Conservation (phyloP, 2,113 vertebrate genomes). For the Ictidomys tridecemlineatus region DNA sequence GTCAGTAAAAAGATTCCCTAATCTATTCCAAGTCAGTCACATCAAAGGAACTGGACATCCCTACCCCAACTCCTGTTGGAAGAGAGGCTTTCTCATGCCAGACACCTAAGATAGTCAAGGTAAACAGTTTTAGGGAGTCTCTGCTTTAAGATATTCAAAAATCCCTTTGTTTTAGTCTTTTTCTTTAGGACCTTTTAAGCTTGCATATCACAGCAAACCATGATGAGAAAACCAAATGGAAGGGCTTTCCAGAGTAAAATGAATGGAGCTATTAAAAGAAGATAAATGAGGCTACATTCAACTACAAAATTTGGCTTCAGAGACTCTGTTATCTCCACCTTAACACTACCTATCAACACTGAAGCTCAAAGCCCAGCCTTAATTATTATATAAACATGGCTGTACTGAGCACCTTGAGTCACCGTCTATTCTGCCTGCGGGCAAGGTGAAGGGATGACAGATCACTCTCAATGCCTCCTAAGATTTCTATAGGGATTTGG, state of each 20-base stretch:
- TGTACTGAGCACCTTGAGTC: background rate
- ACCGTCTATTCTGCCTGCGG: slow-evolving; percentile 15
- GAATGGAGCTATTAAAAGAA: slow-evolving; percentile 69
- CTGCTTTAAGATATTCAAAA: background rate
- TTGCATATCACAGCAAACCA: slow-evolving; percentile 30
- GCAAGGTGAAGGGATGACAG: slow-evolving; percentile 18
- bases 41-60: background rate
- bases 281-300: slow-evolving; percentile 46
- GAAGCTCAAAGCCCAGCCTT: background rate
- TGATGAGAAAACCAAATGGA: slow-evolving; percentile 72
- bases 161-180: background rate
- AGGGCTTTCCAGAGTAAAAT: slow-evolving; percentile 60
- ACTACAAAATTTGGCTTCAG: slow-evolving; percentile 30
- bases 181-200: background rate
- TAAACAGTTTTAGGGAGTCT: background rate
- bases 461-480: slow-evolving; percentile 42
- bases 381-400: slow-evolving; percentile 56
- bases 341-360: slow-evolving; percentile 19
- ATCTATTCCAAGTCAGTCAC: background rate
- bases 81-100: background rate
- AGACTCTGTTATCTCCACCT: slow-evolving; percentile 52
- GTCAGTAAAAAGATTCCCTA: background rate
- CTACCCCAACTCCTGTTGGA: background rate
- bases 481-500: slow-evolving; percentile 59
- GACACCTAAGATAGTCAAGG: background rate